A percentile compares a stretch with the other conserved stretches of the same genome.
Evolutionary conservation across 2,797 vertebrate genomes (phyloP).

Genomic region (Rhodeus uyekii): DNA sequence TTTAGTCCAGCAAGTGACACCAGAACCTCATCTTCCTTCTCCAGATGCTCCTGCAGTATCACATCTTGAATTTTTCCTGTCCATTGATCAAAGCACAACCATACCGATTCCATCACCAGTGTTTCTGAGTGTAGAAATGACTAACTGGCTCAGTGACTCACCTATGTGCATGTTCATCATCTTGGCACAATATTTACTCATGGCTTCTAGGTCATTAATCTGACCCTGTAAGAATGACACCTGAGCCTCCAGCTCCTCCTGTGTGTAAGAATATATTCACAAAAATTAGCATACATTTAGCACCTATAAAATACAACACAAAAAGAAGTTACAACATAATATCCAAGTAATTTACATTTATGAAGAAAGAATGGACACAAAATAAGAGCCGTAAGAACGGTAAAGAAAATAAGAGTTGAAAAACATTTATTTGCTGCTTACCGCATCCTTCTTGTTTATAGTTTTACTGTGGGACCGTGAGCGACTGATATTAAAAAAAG

Average conservation of each 20-base stretch:
- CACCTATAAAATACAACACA: constrained; percentile 19
- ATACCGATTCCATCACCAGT: neutral
- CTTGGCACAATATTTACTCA: constrained; percentile 98
- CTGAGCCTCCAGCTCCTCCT: constrained; percentile 94
- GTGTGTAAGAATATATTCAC: constrained; percentile 67
- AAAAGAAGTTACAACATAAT: neutral
- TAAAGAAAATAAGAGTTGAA: neutral
- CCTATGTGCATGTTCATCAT: constrained; percentile 96
- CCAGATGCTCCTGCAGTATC: constrained; percentile 90
- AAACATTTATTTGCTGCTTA: constrained; percentile 74
- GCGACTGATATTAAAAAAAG: constrained; percentile 95
- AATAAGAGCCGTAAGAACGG: neutral
- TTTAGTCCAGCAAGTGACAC: constrained; percentile 96
- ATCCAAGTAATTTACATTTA: neutral
- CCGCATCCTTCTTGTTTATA: constrained; percentile 88
- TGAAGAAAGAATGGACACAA: neutral
- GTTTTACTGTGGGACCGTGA: constrained; percentile 96
- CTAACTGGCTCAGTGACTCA: constrained; percentile 72
- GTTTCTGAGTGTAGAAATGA: neutral
- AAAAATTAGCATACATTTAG: constrained; percentile 36
- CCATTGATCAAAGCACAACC: constrained; percentile 12
- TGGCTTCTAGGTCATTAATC: constrained; percentile 95
- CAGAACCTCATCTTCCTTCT: constrained; percentile 96
- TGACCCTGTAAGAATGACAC: constrained; percentile 97
- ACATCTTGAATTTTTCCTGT: constrained; percentile 97